Base-by-base conservation (phyloP, 2,888 invertebrate species). In the Alloplasta piceator region DNA sequence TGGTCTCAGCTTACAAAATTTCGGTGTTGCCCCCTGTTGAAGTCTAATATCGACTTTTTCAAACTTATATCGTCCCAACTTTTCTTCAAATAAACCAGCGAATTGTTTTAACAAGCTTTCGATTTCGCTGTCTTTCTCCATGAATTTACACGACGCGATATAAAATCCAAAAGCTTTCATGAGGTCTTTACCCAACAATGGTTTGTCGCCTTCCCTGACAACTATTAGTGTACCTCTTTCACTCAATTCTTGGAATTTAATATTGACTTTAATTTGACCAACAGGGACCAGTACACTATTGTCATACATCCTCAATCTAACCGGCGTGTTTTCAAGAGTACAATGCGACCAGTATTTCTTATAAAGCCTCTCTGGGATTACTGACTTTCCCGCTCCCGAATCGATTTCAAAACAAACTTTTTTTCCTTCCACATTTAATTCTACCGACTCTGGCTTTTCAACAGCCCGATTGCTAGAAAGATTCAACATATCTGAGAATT, bases 121-220 rank as follows among this genome's bases (percentile, higher is more conserved):
- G n/a, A 74, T 60, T 63, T 46, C 56, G 1, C 5, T 38, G 4
- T 70, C 63, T 38, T 41, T 52, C n/a, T 48, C 46, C 1, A 77
- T 73, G 0, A 38, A 46, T 50, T 81, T 71, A 14, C 67, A 7
- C 9, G 64, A 67, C 6, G 70, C 61, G n/a, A 82, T 72, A 12
- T 73, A 75, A 50, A 83, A 78, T 10, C 68, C 64, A n/a, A 83
- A 80, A 41, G 73, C 36, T 12, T 70, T 71, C 78, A 84, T 83
- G 16, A 85, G 36, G 71, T 85, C 81, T 36, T 80, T 75, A 0
- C 83, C 85, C 7, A 84, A 77, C 16, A 82, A 48, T 6, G 83
- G 79, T 26, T 68, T 52, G 41, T 60, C 48, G 7, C 80, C 75
- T 46, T 70, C 55, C 50, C 77, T 77, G 0, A 82, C 82, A 0